Conservation (phyloP, 2,888 invertebrate species). For the Polymixis lichenea region DNA sequence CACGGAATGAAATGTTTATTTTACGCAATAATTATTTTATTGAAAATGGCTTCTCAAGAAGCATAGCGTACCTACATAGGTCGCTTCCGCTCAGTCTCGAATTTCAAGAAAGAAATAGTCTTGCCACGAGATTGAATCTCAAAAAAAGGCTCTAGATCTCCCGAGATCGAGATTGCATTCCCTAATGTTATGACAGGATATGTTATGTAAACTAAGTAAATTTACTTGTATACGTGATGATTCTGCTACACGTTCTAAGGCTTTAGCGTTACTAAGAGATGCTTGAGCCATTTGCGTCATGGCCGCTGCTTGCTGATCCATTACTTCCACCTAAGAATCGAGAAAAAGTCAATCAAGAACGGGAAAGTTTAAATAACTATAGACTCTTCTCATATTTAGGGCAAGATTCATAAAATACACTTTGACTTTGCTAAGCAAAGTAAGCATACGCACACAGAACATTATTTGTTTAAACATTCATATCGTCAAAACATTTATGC, state of each 20-base stretch:
- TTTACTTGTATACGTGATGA: slow-evolving; percentile 83
- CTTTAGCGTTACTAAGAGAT: slow-evolving; percentile 79
- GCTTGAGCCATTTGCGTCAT: slow-evolving; percentile 83
- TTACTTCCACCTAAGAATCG: slow-evolving; percentile 78
- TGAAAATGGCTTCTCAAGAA: no score
- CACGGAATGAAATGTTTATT: not conserved
- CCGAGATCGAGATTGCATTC: not conserved
- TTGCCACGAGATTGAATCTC: not conserved
- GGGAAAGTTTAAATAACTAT: not conserved
- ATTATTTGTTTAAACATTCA: not conserved
- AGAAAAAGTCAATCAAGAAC: not conserved
- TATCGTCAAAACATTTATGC: not conserved
- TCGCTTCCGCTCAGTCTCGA: not conserved
- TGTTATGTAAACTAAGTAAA: slow-evolving; percentile 18
- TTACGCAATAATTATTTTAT: no score
- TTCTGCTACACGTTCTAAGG: slow-evolving; percentile 83
- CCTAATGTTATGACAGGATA: not conserved
- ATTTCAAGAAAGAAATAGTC: not conserved
- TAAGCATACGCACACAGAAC: not conserved
- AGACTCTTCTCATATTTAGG: not conserved
- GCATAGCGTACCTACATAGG: no score
- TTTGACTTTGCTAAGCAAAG: not conserved
- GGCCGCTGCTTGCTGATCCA: slow-evolving; percentile 84
- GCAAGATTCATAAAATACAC: not conserved
- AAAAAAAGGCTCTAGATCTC: not conserved